phyloP scores from a whole-genome alignment of 1,140 invertebrate species.

The Berghia stephanieae region DNA sequence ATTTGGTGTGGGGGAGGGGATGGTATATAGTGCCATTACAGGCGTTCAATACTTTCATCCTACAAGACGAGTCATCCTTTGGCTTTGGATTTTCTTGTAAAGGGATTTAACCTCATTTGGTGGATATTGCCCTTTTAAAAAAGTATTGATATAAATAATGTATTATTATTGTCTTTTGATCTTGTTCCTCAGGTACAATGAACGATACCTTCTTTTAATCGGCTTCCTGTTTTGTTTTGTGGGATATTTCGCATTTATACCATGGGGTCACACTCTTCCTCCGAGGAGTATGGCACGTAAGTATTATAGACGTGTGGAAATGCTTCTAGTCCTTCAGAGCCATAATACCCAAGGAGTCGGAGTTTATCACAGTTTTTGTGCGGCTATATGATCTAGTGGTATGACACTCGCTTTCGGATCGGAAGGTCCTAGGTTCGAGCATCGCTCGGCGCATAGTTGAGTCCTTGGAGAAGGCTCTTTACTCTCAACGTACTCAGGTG shows the following conservation, averaged over 20 bases:
- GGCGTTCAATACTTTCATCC: not conserved
- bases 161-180: slow-evolving; percentile 19
- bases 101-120: not conserved
- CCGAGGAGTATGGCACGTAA: slow-evolving; percentile 59
- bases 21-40: not conserved
- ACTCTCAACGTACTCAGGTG: no score
- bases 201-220: slow-evolving; percentile 78
- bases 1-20: no score
- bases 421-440: not conserved
- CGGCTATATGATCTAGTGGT: not conserved
- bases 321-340: not conserved
- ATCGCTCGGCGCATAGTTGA: not conserved
- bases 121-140: not conserved
- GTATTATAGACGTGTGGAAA: not conserved
- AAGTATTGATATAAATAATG: not conserved
- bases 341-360: not conserved
- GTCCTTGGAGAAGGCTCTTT: no score
- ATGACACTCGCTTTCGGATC: not conserved
- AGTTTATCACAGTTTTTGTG: not conserved
- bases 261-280: slow-evolving; percentile 78
- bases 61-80: not conserved
- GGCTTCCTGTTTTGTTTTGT: slow-evolving; percentile 83
- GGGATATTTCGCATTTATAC: slow-evolving; percentile 79
- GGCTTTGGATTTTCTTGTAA: not conserved
- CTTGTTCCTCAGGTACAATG: slow-evolving; percentile 52